phyloP scores from a whole-genome alignment of 2,888 invertebrate genomes.

The Calliscelio sp. region DNA sequence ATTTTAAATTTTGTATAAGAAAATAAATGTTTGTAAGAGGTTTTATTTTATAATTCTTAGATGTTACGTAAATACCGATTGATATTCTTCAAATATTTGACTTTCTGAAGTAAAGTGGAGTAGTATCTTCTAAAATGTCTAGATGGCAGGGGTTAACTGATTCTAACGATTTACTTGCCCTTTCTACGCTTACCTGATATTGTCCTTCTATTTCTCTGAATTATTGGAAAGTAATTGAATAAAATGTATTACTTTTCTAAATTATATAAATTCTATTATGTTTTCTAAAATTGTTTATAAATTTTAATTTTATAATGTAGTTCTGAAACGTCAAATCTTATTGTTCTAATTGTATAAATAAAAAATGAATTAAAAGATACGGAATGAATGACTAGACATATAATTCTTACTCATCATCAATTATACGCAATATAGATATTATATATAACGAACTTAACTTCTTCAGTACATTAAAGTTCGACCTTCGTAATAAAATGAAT shows the following conservation, averaged over 20 bases:
- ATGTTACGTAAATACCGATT: slow-evolving; percentile 40
- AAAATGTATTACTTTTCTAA: no score
- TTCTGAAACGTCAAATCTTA: no score
- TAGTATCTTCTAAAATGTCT: slow-evolving; percentile 49
- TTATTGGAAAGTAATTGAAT: no score
- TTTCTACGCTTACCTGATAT: background rate
- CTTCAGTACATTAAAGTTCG: slow-evolving; percentile 55
- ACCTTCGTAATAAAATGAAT: slow-evolving; percentile 70
- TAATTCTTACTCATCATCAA: slow-evolving; percentile 53
- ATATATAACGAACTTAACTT: slow-evolving; percentile 64
- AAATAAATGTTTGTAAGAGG: no score
- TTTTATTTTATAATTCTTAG: no score
- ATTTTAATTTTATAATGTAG: no score
- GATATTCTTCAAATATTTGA: slow-evolving; percentile 23
- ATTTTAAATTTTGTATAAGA: no score
- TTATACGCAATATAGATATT: slow-evolving; percentile 59
- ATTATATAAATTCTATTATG: no score
- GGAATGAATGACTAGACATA: slow-evolving; percentile 22
- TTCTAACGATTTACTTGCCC: slow-evolving; percentile 47
- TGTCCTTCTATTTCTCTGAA: no score
- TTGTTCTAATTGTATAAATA: slow-evolving; percentile 31
- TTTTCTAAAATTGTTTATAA: no score
- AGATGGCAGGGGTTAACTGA: slow-evolving; percentile 62
- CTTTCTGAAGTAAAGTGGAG: slow-evolving; percentile 22
- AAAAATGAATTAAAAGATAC: slow-evolving; percentile 35